Evolutionary conservation across 2,797 vertebrate genomes (phyloP).

Genomic region (Loris lydekkerianus): DNA sequence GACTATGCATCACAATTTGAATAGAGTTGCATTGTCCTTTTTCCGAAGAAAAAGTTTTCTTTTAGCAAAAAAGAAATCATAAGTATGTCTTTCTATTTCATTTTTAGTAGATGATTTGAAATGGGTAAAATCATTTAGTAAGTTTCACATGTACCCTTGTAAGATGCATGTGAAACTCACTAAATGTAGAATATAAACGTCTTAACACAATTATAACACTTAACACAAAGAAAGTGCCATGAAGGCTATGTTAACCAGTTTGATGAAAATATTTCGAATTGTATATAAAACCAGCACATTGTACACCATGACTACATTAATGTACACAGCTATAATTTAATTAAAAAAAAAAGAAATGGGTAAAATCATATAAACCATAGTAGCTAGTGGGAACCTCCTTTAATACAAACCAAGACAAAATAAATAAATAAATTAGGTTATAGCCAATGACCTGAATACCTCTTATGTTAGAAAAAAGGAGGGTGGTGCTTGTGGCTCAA

Average conservation of each 20-base stretch:
- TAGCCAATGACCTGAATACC: neutral
- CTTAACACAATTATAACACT: no score
- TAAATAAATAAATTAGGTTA: neutral
- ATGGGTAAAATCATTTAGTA: no score
- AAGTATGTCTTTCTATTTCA: neutral
- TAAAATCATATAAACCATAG: neutral
- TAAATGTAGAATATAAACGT: no score
- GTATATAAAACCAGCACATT: no score
- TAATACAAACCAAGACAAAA: neutral
- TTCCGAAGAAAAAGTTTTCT: neutral
- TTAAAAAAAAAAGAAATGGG: neutral
- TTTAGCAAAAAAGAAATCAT: neutral
- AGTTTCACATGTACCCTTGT: no score
- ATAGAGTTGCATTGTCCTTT: neutral
- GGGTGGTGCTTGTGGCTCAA: no score
- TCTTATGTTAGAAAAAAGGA: conserved; percentile 34
- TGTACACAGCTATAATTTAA: no score
- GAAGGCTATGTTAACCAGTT: no score
- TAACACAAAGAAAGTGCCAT: no score
- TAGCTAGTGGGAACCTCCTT: neutral
- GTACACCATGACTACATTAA: no score
- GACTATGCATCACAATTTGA: neutral
- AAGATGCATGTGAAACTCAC: no score
- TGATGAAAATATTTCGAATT: no score
- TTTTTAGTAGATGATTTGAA: conserved; percentile 28